Conservation (phyloP, 2,797 vertebrate genomes). For the Botia kubotai region DNA sequence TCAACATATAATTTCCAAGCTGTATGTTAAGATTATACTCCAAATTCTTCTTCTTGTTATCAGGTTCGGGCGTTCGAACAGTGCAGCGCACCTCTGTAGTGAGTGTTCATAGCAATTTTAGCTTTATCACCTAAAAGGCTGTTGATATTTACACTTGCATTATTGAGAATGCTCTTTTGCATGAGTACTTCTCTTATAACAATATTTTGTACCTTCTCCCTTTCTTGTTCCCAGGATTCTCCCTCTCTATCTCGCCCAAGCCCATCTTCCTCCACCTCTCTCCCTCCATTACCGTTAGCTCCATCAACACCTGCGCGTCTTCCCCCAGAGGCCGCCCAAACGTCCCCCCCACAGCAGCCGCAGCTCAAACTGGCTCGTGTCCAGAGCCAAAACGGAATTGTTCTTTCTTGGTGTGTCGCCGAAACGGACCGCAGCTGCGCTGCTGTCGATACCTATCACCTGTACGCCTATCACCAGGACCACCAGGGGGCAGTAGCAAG, state of each 20-base stretch:
- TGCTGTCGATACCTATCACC: conserved; percentile 94
- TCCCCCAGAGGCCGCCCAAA: conserved; percentile 89
- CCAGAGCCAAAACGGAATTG: conserved; percentile 95
- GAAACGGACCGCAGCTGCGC: conserved; percentile 93
- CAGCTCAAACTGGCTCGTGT: conserved; percentile 96
- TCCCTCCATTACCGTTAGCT: conserved; percentile 84
- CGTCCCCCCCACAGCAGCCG: conserved; percentile 92
- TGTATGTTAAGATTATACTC: neutral
- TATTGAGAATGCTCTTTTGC: neutral
- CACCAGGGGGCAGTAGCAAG: conserved; percentile 70
- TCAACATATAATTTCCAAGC: neutral
- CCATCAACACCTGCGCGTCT: conserved; percentile 83
- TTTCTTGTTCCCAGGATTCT: conserved; percentile 68
- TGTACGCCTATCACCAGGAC: conserved; percentile 96
- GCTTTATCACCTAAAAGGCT: neutral
- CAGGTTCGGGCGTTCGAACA: conserved; percentile 10
- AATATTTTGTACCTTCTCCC: neutral
- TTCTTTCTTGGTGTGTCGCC: conserved; percentile 94
- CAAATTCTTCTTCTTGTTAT: neutral
- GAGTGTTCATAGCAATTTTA: neutral
- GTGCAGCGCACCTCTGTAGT: conserved; percentile 36
- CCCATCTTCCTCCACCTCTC: conserved; percentile 52
- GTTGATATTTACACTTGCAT: neutral
- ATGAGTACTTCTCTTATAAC: neutral
- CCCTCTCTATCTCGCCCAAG: conserved; percentile 68